Conservation (phyloP, 2,113 vertebrate genomes). For the Hyaena hyaena region DNA sequence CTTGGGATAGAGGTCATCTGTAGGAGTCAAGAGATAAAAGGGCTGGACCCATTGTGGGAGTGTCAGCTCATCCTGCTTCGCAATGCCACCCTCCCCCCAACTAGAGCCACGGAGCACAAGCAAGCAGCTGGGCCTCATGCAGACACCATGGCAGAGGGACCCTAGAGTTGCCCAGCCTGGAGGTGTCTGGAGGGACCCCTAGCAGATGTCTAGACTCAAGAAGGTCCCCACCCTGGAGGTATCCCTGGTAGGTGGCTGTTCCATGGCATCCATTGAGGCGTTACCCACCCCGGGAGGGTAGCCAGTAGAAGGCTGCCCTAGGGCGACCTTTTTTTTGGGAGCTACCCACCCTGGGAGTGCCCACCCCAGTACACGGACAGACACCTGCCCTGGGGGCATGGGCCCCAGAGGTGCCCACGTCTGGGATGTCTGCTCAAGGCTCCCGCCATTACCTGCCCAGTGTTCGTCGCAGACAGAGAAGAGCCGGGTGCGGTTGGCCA, state of each 20-base stretch:
- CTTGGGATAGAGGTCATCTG: slow-evolving; percentile 80
- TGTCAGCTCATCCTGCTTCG: neutral
- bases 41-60: neutral
- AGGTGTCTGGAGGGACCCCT: neutral
- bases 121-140: neutral
- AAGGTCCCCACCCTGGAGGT: neutral
- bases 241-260: neutral
- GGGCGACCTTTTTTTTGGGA: neutral
- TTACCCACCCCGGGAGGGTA: too few species aligned
- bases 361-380: neutral
- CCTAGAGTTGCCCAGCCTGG: neutral
- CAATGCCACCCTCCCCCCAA: neutral
- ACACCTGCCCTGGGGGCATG: neutral
- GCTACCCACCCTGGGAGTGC: neutral
- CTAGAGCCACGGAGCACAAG: neutral
- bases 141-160: neutral
- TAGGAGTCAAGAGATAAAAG: neutral
- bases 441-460: slow-evolving; percentile 79
- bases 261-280: too few species aligned
- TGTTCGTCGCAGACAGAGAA: slow-evolving; percentile 93
- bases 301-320: neutral
- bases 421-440: neutral
- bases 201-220: neutral
- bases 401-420: neutral
- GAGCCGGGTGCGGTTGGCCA: slow-evolving; percentile 91